These are phyloP conservation scores for Homalodisca vitripennis DNA, from an alignment of 1,140 invertebrate species.

Conservation along the genomic window DNA sequence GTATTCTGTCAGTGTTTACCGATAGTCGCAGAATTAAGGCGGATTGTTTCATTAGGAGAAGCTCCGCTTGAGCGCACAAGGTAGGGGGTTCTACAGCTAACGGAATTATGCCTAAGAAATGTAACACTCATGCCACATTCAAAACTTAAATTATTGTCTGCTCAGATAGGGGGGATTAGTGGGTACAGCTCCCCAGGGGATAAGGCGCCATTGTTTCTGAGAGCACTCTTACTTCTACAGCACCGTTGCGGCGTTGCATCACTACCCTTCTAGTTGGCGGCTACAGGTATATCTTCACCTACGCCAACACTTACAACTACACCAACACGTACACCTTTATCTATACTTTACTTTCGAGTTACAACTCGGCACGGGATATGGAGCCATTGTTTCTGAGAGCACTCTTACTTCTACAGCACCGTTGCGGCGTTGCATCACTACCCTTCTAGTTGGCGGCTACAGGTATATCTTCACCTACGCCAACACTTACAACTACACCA, in stretches of 20 bases:
- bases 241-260: neutral
- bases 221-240: no score
- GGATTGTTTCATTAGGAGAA: neutral
- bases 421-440: neutral
- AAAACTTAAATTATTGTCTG: conserved; percentile 23
- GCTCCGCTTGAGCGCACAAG: no score
- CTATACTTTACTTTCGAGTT: no score
- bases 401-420: no score
- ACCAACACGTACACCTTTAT: no score
- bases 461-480: no score
- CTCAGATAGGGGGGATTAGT: conserved; percentile 1
- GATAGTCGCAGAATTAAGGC: conserved; percentile 6
- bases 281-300: no score
- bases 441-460: no score
- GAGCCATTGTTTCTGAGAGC: conserved; percentile 13
- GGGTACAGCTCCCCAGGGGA: neutral
- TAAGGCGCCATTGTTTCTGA: conserved; percentile 4
- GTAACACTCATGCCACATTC: conserved; percentile 14
- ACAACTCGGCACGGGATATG: neutral
- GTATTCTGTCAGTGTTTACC: conserved; percentile 19
- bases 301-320: no score
- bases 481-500: no score
- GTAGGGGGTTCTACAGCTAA: neutral
- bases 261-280: no score
- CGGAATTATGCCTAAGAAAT: neutral